Conservation (phyloP, 1,140 invertebrate genomes). For the Bathynomus jamesi region DNA sequence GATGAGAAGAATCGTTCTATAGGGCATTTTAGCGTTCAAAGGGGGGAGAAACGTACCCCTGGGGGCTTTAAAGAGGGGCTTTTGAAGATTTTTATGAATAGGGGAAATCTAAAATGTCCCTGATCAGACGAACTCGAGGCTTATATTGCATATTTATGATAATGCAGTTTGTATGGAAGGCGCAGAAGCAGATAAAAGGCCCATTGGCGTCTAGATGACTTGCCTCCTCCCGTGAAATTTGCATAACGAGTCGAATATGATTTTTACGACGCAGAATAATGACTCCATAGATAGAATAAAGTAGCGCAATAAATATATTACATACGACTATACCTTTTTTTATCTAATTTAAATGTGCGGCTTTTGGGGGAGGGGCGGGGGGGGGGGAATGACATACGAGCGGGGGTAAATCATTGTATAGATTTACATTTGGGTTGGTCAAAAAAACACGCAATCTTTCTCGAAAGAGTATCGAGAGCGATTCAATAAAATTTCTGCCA, state of each 20-base stretch:
- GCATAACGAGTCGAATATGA: neutral
- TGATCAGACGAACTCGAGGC: neutral
- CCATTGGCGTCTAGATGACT: neutral
- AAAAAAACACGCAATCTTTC: too few relatives aligned
- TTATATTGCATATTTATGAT: conserved; percentile 1
- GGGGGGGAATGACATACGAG: too few relatives aligned
- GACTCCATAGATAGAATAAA: neutral
- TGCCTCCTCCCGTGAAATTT: neutral
- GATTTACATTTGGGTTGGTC: too few relatives aligned
- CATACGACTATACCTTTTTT: too few relatives aligned
- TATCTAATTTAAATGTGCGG: too few relatives aligned
- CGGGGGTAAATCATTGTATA: too few relatives aligned
- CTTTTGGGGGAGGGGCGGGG: too few relatives aligned
- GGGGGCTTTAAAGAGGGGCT: neutral
- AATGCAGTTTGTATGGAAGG: neutral
- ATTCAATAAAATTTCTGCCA: too few relatives aligned
- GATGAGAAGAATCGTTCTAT: too few relatives aligned
- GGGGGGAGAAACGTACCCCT: neutral
- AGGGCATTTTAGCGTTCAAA: too few relatives aligned
- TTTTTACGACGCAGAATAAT: neutral
- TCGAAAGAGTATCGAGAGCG: too few relatives aligned
- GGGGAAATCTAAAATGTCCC: neutral
- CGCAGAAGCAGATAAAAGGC: neutral
- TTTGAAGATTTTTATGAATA: neutral
- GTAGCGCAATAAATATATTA: neutral